phyloP scores from a whole-genome alignment of 2,888 invertebrate species.

The Ophioninae sp. region DNA sequence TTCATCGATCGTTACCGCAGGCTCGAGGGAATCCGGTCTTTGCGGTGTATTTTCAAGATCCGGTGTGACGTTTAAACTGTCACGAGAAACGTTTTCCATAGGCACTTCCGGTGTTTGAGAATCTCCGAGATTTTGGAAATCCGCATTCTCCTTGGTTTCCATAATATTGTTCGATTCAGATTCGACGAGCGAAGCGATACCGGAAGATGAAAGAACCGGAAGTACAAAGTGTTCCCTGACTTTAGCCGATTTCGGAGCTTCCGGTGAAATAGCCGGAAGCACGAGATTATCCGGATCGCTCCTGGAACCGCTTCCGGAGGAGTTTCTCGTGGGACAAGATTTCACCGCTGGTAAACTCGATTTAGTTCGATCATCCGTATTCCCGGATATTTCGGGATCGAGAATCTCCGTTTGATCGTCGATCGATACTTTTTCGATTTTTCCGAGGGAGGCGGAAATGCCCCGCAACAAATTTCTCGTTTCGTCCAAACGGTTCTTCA shows the following conservation, averaged over 20 bases:
- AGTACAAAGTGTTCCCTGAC: conserved; percentile 69
- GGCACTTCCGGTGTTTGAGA: conserved; percentile 35
- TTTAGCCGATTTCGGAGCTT: conserved; percentile 69
- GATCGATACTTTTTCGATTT: conserved; percentile 60
- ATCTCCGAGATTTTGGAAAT: conserved; percentile 25
- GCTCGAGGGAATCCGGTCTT: conserved; percentile 72
- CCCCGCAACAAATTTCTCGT: conserved; percentile 69
- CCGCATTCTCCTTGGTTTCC: conserved; percentile 38
- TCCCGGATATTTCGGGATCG: conserved; percentile 47
- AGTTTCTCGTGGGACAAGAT: conserved; percentile 66
- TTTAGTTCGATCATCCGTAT: conserved; percentile 54
- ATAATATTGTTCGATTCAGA: conserved; percentile 58
- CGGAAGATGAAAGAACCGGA: conserved; percentile 71
- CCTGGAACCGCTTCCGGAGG: conserved; percentile 65
- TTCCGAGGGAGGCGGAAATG: conserved; percentile 66
- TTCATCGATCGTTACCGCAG: conserved; percentile 26
- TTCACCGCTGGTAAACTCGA: conserved; percentile 74
- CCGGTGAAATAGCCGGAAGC: conserved; percentile 75
- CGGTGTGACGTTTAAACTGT: conserved; percentile 80
- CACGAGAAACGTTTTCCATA: conserved; percentile 80
- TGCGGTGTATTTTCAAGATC: conserved; percentile 65
- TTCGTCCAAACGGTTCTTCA: conserved; percentile 69
- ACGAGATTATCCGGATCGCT: conserved; percentile 69
- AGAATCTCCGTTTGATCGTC: conserved; percentile 12
- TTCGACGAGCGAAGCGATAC: conserved; percentile 43